These are phyloP conservation scores for Drosophila yakuba DNA, from an alignment of 1,140 invertebrate genomes.

Conservation along the genomic window DNA sequence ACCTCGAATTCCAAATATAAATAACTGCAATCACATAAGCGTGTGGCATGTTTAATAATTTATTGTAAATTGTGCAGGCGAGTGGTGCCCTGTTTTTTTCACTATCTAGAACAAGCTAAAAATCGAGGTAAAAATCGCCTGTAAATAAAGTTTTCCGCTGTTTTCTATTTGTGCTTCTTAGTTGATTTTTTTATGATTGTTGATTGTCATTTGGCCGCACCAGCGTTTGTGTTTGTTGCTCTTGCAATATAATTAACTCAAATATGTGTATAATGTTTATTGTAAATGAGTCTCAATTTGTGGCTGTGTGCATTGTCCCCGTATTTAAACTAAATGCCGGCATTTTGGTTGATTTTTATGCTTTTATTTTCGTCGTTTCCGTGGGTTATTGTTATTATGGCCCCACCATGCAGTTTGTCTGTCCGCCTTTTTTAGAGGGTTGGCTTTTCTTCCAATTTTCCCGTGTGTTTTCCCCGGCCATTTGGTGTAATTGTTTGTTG, in stretches of 20 bases:
- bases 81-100: background rate
- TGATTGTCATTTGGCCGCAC: conserved; percentile 47
- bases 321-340: conserved; percentile 71
- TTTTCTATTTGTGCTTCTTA: conserved; percentile 21
- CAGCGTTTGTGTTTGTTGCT: conserved; percentile 33
- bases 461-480: conserved; percentile 17
- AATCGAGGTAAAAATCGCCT: conserved; percentile 62
- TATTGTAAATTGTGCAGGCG: conserved; percentile 76
- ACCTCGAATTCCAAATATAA: conserved; percentile 41
- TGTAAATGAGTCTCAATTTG: conserved; percentile 62
- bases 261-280: conserved; percentile 80
- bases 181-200: conserved; percentile 37
- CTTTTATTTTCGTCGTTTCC: conserved; percentile 42
- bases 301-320: conserved; percentile 42
- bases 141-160: conserved; percentile 55
- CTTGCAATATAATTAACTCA: conserved; percentile 77
- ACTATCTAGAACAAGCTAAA: conserved; percentile 30
- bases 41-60: conserved; percentile 79
- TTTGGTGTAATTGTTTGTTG: conserved; percentile 74
- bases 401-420: conserved; percentile 31
- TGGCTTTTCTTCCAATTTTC: conserved; percentile 42
- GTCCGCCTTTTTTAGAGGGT: conserved; percentile 34
- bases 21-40: conserved; percentile 59
- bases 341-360: conserved; percentile 42
- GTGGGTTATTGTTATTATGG: conserved; percentile 49